Evolutionary conservation across 2,888 invertebrate genomes (phyloP).

Genomic region (Drosophila prostipennis): DNA sequence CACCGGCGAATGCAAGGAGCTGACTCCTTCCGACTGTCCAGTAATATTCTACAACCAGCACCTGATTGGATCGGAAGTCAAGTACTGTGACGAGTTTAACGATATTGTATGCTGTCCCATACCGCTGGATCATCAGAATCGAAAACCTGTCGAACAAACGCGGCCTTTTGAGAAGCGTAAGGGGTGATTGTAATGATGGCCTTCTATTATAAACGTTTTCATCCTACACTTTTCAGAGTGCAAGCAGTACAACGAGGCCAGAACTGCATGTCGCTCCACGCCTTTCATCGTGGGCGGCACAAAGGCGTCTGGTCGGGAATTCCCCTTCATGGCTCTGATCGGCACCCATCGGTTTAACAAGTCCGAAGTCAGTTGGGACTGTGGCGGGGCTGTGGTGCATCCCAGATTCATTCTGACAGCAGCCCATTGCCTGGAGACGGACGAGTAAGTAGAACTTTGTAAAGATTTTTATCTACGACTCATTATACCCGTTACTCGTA

Average conservation of each 20-base stretch:
- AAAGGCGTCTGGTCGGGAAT: slow-evolving; percentile 73
- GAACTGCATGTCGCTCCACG: slow-evolving; percentile 48
- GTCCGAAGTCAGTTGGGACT: slow-evolving; percentile 81
- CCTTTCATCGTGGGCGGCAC: slow-evolving; percentile 71
- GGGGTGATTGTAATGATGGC: not conserved
- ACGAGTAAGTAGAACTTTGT: slow-evolving; percentile 27
- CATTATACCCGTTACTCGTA: too few species aligned
- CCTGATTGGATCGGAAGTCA: slow-evolving; percentile 51
- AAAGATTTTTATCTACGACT: not conserved
- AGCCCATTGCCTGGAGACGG: slow-evolving; percentile 85
- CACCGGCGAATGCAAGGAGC: slow-evolving; percentile 62
- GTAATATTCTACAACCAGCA: slow-evolving; percentile 62
- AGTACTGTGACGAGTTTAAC: slow-evolving; percentile 69
- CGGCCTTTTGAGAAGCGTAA: slow-evolving; percentile 58
- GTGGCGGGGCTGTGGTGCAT: slow-evolving; percentile 87
- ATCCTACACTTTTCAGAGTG: slow-evolving; percentile 44
- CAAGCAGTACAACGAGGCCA: slow-evolving; percentile 50
- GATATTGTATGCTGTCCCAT: slow-evolving; percentile 69
- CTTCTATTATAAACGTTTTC: not conserved
- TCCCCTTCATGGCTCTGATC: slow-evolving; percentile 81
- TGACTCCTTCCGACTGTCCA: slow-evolving; percentile 62
- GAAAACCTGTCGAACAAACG: slow-evolving; percentile 3
- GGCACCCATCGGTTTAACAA: slow-evolving; percentile 47
- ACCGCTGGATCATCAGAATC: slow-evolving; percentile 42
- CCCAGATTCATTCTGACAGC: slow-evolving; percentile 86